Evolutionary conservation across 2,888 invertebrate species (phyloP).

Genomic region (Torymus auratus): DNA sequence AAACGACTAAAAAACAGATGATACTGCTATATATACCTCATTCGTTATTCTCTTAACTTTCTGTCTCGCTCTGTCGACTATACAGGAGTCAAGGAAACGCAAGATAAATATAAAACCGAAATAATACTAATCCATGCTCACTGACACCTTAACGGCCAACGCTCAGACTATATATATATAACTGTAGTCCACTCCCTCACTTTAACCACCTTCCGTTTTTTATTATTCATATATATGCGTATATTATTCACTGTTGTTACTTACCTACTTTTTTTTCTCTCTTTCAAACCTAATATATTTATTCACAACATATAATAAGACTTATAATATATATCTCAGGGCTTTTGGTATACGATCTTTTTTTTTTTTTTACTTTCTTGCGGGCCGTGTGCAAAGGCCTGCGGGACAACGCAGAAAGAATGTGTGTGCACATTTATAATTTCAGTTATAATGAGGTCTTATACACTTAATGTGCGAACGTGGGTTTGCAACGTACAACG

Average conservation of each 20-base stretch:
- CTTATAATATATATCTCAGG: constrained; percentile 15
- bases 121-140: constrained; percentile 64
- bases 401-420: neutral
- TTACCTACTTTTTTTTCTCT: constrained; percentile 8
- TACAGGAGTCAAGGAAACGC: constrained; percentile 13
- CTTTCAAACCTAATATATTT: constrained; percentile 41
- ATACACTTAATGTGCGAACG: neutral
- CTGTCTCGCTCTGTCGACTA: constrained; percentile 26
- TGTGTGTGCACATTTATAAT: neutral
- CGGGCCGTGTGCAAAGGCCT: constrained; percentile 41
- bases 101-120: constrained; percentile 38
- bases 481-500: neutral
- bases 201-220: constrained; percentile 46
- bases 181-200: constrained; percentile 50
- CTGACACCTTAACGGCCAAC: constrained; percentile 69
- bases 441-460: neutral
- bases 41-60: constrained; percentile 17
- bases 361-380: neutral
- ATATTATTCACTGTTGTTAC: constrained; percentile 29
- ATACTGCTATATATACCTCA: constrained; percentile 1
- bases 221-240: constrained; percentile 34
- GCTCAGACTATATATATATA: constrained; percentile 58
- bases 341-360: constrained; percentile 8
- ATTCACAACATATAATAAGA: constrained; percentile 28
- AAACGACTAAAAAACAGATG: constrained; percentile 31